Percentiles rank a stretch among this genome's conserved stretches.
These are phyloP conservation scores for Pseudomyrmex sp. DNA, from an alignment of 1,140 invertebrate genomes.

Conservation along the genomic window DNA sequence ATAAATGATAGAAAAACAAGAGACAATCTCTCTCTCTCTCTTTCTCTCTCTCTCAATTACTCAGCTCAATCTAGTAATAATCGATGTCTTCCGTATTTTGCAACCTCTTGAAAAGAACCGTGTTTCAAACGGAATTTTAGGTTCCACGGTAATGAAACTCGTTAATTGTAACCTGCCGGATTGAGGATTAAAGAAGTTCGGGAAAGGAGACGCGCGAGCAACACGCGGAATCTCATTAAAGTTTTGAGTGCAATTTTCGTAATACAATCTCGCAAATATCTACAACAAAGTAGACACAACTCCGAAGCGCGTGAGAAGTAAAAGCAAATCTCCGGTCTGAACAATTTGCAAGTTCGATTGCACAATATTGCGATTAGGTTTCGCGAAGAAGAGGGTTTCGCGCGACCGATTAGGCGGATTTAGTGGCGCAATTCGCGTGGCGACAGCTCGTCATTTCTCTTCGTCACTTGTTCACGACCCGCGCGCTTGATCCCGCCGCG, in stretches of 20 bases:
- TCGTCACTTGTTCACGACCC: constrained; percentile 1
- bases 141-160: neutral
- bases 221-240: constrained; percentile 14
- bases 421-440: constrained; percentile 23
- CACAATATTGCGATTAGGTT: constrained; percentile 34
- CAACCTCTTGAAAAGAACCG: neutral
- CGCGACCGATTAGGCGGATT: constrained; percentile 31
- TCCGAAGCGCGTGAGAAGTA: constrained; percentile 44
- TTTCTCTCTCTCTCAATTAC: neutral
- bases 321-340: constrained; percentile 29
- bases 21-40: neutral
- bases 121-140: neutral
- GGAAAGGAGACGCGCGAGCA: neutral
- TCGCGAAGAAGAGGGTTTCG: neutral
- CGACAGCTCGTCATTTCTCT: constrained; percentile 39
- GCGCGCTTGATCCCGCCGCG: constrained; percentile 4
- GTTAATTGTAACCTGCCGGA: neutral
- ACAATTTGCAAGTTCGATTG: constrained; percentile 31
- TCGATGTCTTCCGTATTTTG: constrained; percentile 2
- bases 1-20: neutral
- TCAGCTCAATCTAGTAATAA: neutral
- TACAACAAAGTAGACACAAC: neutral
- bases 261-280: neutral
- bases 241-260: neutral
- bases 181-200: neutral